Base-by-base conservation (phyloP, 2,113 vertebrate genomes). In the Dinomys branickii region DNA sequence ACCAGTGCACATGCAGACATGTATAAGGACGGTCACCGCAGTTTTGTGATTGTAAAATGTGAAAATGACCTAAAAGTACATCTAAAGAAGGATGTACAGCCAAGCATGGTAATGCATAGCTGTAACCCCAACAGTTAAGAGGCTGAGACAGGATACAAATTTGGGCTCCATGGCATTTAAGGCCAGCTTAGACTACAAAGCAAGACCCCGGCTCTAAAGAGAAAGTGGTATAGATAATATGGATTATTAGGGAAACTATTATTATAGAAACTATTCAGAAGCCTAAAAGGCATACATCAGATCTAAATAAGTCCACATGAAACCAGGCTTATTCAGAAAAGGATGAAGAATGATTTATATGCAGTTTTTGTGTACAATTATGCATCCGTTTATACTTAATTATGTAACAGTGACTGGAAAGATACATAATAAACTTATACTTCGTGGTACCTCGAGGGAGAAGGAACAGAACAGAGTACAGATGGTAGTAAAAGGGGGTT, bases 241-340 rank as follows among this genome's bases (percentile, higher is more conserved):
- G 28, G 41, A 24, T 52, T 58, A 58, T 28, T 96, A 93, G 59
- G 7, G n/a, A n/a, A n/a, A n/a, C n/a, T n/a, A n/a, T n/a, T n/a
- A n/a, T n/a, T n/a, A 81, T 6, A 84, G 41, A 85, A 11, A 67
- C 41, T 83, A 90, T 83, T 35, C n/a, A 71, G 44, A 93, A 41
- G 33, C 85, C 54, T 54, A 41, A 91, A 83, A 78, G 52, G 24
- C 26, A 33, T 56, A 52, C 16, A 33, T 78, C 50, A 85, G 17
- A 85, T 38, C 19, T 77, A 88, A 80, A 52, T 47, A 88, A 94
- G 88, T 35, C 30, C 88, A 61, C 19, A 84, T 28, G 12, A 85
- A 91, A 88, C 59, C 30, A 84, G 59, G 1, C 50, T 89, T 87
- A 67, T 80, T 88, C 41, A 67, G 65, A 73, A 94, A 75, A 88